Conservation (phyloP, 2,888 invertebrate genomes). For the Malacosoma neustria region DNA sequence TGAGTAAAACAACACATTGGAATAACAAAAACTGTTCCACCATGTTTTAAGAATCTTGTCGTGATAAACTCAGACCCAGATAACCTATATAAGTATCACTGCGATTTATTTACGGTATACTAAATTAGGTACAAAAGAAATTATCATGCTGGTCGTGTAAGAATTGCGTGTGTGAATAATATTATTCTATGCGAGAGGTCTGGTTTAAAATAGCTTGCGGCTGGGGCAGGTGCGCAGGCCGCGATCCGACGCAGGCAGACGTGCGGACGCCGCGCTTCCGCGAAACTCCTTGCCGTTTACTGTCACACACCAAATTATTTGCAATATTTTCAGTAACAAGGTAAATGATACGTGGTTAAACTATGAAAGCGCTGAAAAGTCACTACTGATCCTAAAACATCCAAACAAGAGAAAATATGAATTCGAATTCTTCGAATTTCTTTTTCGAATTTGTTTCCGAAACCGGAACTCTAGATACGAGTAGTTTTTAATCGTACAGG, state of each 20-base stretch:
- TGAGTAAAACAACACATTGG: no score
- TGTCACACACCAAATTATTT: constrained; percentile 14
- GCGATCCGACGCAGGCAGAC: constrained; percentile 34
- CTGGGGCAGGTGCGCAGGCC: constrained; percentile 46
- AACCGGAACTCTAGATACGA: no score
- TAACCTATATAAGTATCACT: background rate
- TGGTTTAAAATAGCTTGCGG: constrained; percentile 67
- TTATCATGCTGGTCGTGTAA: constrained; percentile 10
- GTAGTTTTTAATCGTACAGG: no score
- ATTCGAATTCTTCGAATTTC: background rate
- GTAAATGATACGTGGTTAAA: background rate
- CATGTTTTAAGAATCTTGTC: no score
- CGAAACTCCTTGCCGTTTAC: constrained; percentile 34
- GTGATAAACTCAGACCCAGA: no score
- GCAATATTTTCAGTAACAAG: constrained; percentile 9
- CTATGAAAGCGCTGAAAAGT: background rate
- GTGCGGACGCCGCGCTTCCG: constrained; percentile 64
- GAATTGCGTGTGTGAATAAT: constrained; percentile 16
- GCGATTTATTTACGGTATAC: background rate
- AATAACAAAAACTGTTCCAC: no score
- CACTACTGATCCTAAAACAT: background rate
- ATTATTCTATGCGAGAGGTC: constrained; percentile 46
- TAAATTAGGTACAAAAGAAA: constrained; percentile 1
- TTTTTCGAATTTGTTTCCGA: no score
- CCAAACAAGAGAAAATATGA: background rate